Evolutionary conservation across 1,140 invertebrate species (phyloP).

Genomic region (Drosophila obscura): DNA sequence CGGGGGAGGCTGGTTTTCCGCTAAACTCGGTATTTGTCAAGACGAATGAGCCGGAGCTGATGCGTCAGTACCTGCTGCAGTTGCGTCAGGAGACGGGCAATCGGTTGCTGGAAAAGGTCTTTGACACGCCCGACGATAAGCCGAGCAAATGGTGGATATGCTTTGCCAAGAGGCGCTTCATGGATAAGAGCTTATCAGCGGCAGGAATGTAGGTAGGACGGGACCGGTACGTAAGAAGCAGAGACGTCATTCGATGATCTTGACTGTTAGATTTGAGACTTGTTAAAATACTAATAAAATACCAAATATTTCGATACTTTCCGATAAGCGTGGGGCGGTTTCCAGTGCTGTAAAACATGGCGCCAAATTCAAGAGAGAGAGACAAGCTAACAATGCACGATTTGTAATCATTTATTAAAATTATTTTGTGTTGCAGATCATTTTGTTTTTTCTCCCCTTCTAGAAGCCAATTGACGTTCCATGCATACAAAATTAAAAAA

Average conservation of each 20-base stretch:
- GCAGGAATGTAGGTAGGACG: constrained; percentile 59
- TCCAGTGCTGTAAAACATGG: neutral
- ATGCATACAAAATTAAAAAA: constrained; percentile 40
- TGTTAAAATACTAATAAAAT: too few relatives aligned
- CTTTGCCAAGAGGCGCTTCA: constrained; percentile 99
- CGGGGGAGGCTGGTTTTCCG: constrained; percentile 97
- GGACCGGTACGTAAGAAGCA: neutral
- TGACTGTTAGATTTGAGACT: constrained; percentile 6
- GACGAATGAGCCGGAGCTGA: constrained; percentile 93
- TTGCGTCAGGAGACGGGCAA: constrained; percentile 96
- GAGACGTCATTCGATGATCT: neutral
- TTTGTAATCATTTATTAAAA: constrained; percentile 70
- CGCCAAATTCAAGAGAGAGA: constrained; percentile 3
- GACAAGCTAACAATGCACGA: constrained; percentile 1
- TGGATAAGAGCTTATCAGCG: constrained; percentile 95
- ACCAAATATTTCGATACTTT: too few relatives aligned
- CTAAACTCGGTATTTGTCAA: constrained; percentile 98
- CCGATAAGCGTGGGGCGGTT: too few relatives aligned
- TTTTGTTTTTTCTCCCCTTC: constrained; percentile 2
- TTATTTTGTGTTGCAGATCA: constrained; percentile 31
- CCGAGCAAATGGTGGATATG: constrained; percentile 99
- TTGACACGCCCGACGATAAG: constrained; percentile 94
- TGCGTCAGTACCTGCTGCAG: constrained; percentile 97
- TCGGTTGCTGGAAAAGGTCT: constrained; percentile 96
- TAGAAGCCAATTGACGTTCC: constrained; percentile 33